Percentiles rank a stretch among this genome's conserved stretches.
phyloP scores from a whole-genome alignment of 1,140 invertebrate genomes.

The Lanistes nyassanus region DNA sequence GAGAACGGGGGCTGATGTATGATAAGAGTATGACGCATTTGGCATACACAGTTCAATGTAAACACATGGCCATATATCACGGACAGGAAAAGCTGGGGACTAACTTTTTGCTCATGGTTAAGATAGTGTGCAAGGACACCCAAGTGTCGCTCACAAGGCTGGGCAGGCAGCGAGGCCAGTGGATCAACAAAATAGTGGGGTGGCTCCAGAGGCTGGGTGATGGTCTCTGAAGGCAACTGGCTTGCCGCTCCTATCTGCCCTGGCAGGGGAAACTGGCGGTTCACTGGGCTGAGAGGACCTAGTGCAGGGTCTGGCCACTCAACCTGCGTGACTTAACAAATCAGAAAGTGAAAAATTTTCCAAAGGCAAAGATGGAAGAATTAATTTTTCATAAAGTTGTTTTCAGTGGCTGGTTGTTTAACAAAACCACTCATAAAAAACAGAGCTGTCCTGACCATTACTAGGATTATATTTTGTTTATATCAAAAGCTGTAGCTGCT shows the following conservation, averaged over 20 bases:
- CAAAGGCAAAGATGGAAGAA: background rate
- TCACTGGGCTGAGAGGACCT: constrained; percentile 70
- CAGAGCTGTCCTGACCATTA: no score
- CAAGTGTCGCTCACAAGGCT: constrained; percentile 37
- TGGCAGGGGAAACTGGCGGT: constrained; percentile 78
- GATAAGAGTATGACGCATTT: no score
- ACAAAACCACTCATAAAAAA: no score
- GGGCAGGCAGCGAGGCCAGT: constrained; percentile 36
- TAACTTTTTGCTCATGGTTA: constrained; percentile 31
- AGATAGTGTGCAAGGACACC: constrained; percentile 38
- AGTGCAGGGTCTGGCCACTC: constrained; percentile 48
- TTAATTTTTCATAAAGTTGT: background rate
- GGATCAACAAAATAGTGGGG: constrained; percentile 19
- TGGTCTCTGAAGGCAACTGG: constrained; percentile 25
- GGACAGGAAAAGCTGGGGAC: background rate
- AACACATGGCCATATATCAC: background rate
- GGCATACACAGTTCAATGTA: background rate
- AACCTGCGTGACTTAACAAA: constrained; percentile 28
- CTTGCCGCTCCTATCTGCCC: constrained; percentile 75
- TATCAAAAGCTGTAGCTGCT: no score
- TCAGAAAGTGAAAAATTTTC: background rate
- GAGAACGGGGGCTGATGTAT: no score
- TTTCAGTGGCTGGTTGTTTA: no score
- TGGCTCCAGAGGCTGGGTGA: background rate
- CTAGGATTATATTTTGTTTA: no score